These are phyloP conservation scores for Sialis lutaria DNA, from an alignment of 2,888 invertebrate species.

Conservation along the genomic window DNA sequence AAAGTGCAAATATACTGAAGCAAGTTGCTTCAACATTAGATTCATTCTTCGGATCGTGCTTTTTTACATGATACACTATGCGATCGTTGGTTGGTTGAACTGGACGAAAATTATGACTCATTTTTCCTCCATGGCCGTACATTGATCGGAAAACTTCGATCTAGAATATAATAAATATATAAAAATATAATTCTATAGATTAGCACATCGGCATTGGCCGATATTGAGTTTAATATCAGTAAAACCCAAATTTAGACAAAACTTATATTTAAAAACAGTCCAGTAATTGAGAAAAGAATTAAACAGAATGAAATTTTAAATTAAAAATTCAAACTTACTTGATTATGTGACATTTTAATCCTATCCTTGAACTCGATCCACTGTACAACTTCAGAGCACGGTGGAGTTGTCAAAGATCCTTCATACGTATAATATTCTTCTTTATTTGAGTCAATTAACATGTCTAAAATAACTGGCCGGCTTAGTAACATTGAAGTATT, in stretches of 20 bases:
- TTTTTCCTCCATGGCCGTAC: conserved; percentile 40
- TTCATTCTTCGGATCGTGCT: no score
- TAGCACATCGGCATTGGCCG: no score
- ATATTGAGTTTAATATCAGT: no score
- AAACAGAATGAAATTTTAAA: no score
- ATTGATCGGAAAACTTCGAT: conserved; percentile 54
- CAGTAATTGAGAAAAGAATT: no score
- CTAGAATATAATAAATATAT: conserved; percentile 34
- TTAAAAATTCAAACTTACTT: conserved; percentile 39
- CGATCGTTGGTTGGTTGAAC: conserved; percentile 52
- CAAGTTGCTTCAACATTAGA: no score
- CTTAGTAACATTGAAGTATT: conserved; percentile 28
- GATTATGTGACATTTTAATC: conserved; percentile 44
- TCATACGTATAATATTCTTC: conserved; percentile 64
- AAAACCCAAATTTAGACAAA: no score
- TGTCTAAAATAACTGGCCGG: conserved; percentile 30
- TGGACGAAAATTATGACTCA: conserved; percentile 69
- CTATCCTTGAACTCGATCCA: conserved; percentile 73
- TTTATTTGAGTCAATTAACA: conserved; percentile 34
- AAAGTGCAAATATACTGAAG: no score
- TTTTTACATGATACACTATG: background rate
- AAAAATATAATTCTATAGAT: no score
- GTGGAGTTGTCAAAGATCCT: conserved; percentile 77
- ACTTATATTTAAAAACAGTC: no score
- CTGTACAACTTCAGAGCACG: conserved; percentile 66